Evolutionary conservation across 1,140 invertebrate genomes (phyloP), one percentile per base, ranked within the genome.

Genomic region (Drosophila fuyamai): DNA sequence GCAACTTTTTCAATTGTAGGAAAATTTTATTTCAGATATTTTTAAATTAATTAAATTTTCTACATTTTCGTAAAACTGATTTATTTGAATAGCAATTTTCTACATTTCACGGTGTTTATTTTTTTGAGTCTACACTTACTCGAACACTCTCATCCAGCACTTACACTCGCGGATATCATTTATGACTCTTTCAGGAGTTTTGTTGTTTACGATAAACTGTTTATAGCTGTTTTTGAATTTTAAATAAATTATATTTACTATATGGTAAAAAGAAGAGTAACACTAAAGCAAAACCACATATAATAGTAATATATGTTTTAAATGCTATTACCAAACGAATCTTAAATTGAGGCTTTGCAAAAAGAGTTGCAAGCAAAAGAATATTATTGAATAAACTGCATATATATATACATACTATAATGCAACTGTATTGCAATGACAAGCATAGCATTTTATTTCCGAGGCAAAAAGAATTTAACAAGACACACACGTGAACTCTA

Each of bases 171-270:
- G 29, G 59, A 83, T 79, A 85, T 86, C 59, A 89, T 88, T 83
- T 70, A 80, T 58, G 53, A 79, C 84, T 88, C 84, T 79, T 88
- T 89, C 61, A 80, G 58, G 84, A 89, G 84, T 83, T 72, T 71
- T 71, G 68, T 72, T 72, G 53, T 71, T 72, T 72, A 72, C 67
- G 53, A 71, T 71, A 88, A 88, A 89, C 83, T 88, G 84, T 88
- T 88, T 88, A 88, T 88, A 88, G 83, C 84, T 89, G 83, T 88
- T 89, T 85, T 88, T 79, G 72, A 88, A 88, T 88, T 88, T 88
- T 88, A 89, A 88, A 88, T 76, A 68, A 89, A 88, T 88, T 88
- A 88, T 89, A 88, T 88, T 88, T 85, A 84, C 81, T 80, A 85
- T 80, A 83, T 83, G 58, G 79, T 68, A 66, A 51, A 18, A 36